Evolutionary conservation across 1,140 invertebrate species (phyloP).

Genomic region (Wasmannia auropunctata): DNA sequence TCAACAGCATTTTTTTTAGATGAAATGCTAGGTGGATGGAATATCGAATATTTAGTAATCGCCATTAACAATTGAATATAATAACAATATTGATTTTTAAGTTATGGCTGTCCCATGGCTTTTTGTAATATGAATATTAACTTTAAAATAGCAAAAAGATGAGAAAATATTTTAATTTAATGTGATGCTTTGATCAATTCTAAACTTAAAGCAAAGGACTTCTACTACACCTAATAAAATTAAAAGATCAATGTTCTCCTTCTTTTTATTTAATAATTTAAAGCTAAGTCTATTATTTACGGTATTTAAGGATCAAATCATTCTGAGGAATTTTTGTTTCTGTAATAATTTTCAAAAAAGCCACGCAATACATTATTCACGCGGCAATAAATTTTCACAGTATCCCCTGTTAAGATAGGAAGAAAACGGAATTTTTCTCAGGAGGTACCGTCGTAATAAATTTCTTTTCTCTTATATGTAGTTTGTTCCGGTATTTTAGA

Average conservation of each 20-base stretch:
- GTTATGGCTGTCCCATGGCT: too few species aligned
- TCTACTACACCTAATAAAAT: neutral
- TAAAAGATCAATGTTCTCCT: neutral
- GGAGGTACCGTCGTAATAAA: neutral
- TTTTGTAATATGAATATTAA: too few species aligned
- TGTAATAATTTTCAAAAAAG: neutral
- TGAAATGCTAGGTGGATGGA: too few species aligned
- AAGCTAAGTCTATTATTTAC: neutral
- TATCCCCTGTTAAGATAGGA: neutral
- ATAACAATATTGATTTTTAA: too few species aligned
- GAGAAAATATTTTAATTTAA: too few species aligned
- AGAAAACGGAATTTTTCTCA: neutral
- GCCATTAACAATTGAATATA: too few species aligned
- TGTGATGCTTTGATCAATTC: too few species aligned
- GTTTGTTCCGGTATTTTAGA: neutral
- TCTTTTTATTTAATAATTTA: neutral
- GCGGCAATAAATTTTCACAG: neutral
- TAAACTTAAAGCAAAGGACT: too few species aligned
- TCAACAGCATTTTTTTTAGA: too few species aligned
- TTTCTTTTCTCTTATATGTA: conserved; percentile 16
- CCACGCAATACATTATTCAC: neutral
- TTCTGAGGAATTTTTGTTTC: neutral
- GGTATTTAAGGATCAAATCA: neutral
- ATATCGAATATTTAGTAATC: too few species aligned
- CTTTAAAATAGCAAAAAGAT: too few species aligned